A percentile compares a stretch with the other conserved stretches of the same genome.
Evolutionary conservation across 2,888 invertebrate genomes (phyloP).

Genomic region (Polylopha cassiicola): DNA sequence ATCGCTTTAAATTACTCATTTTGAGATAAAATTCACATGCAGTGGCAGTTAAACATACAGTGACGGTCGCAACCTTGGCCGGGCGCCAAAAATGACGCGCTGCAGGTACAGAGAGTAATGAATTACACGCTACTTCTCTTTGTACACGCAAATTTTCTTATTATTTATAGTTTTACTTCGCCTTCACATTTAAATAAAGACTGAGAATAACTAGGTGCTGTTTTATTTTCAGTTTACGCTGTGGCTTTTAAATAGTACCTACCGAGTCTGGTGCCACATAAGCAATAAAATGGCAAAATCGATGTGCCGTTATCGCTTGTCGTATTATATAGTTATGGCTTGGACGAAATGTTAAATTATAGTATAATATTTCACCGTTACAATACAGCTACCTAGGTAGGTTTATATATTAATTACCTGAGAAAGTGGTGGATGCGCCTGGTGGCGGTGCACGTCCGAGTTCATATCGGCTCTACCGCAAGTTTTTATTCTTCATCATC

Average conservation of each 20-base stretch:
- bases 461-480: slow-evolving; percentile 68
- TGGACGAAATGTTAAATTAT: too few species aligned
- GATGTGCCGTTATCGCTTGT: too few species aligned
- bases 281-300: too few species aligned
- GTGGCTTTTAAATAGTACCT: too few species aligned
- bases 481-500: slow-evolving; percentile 65
- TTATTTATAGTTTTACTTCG: slow-evolving; percentile 22
- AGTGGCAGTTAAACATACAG: slow-evolving; percentile 48
- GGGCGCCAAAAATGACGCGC: slow-evolving; percentile 44
- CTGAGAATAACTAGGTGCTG: too few species aligned
- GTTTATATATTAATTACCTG: slow-evolving; percentile 48
- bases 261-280: too few species aligned
- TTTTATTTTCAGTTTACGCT: too few species aligned
- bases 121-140: slow-evolving; percentile 25
- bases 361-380: too few species aligned
- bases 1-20: slow-evolving; percentile 13
- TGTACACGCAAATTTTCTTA: slow-evolving; percentile 27
- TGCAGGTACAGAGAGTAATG: slow-evolving; percentile 37
- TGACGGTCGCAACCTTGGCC: slow-evolving; percentile 57
- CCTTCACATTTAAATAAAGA: slow-evolving; percentile 21
- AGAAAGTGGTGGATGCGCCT: slow-evolving; percentile 72
- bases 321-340: too few species aligned
- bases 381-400: neutral
- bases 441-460: slow-evolving; percentile 74
- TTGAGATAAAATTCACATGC: slow-evolving; percentile 15